Base-by-base conservation (phyloP, 2,888 invertebrate genomes). In the Biston betularia region DNA sequence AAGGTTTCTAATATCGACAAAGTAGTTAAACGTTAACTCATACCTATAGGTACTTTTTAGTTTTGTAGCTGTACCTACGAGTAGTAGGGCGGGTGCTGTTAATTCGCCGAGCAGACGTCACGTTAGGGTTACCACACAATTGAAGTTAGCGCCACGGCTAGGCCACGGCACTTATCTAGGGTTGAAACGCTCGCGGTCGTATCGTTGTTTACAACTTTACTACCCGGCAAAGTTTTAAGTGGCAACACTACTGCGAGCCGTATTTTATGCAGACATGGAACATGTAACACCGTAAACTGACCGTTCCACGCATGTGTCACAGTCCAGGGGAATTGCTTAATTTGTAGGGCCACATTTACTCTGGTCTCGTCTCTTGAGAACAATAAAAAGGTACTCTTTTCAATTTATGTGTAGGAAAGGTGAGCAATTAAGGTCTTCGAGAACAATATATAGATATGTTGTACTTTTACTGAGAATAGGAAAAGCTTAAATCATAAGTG, bases 81-180 rank as follows among this genome's bases (percentile, higher is more conserved):
- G 81, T 86, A 87, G 86, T 86, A 80, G 84, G 65, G 74, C 82
- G 83, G 80, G 82, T 74, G 81, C 78, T 87, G 88, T 86, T 89
- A 90, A 90, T 90, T 89, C 87, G 86, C 88, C 86, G 84, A 86
- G 86, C 86, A 85, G 84, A 78, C 80, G 84, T 86, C 81, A 80
- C 80, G 74, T 79, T 67, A 81, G 83, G 82, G 84, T 78, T 78
- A 80, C 86, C 86, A 84, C 78, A 81, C 80, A 69, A 71, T 77
- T 73, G 65, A 64, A 70, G 68, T 70, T 62, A 61, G 61, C 64
- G 61, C 61, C 57, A 46, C 57, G 61, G 44, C 68, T 64, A 68
- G 68, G 60, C 68, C 70, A 49, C 61, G 14, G 34, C 65, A 61
- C 63, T 60, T 70, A 55, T 70, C 44, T 65, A 70, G 63, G 66